Evolutionary conservation across 2,888 invertebrate genomes (phyloP).

Genomic region (Allolobophora icterica): DNA sequence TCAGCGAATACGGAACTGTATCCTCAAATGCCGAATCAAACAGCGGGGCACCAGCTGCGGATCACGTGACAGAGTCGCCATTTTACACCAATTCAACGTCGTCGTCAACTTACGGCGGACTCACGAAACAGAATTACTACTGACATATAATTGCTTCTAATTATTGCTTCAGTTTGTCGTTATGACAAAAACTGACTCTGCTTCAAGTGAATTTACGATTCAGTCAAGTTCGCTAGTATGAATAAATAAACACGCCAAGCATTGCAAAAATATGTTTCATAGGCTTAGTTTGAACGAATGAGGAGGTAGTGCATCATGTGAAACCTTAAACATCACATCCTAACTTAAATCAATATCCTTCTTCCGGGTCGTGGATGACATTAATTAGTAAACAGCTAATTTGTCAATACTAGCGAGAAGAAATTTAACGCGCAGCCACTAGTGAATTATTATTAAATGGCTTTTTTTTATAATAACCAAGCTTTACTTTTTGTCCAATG

Average conservation of each 20-base stretch:
- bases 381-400: neutral
- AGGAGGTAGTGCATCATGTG: neutral
- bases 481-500: too few species aligned
- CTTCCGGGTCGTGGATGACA: neutral
- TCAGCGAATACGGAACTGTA: constrained; percentile 39
- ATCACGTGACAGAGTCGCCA: neutral
- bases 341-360: neutral
- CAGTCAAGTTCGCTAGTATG: neutral
- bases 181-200: neutral
- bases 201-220: neutral
- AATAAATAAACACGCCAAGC: neutral
- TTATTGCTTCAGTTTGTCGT: neutral
- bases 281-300: neutral
- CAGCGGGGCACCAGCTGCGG: constrained; percentile 56
- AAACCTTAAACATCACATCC: neutral
- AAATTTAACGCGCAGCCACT: too few species aligned
- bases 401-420: neutral
- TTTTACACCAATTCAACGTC: neutral
- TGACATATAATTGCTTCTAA: neutral
- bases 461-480: too few species aligned
- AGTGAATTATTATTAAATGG: too few species aligned
- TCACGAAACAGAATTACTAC: constrained; percentile 9
- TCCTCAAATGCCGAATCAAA: neutral
- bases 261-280: neutral
- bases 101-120: neutral